Percentiles rank a stretch among this genome's conserved stretches.
phyloP scores from a whole-genome alignment of 2,113 vertebrate genomes.

The Cephalopholis sonnerati region DNA sequence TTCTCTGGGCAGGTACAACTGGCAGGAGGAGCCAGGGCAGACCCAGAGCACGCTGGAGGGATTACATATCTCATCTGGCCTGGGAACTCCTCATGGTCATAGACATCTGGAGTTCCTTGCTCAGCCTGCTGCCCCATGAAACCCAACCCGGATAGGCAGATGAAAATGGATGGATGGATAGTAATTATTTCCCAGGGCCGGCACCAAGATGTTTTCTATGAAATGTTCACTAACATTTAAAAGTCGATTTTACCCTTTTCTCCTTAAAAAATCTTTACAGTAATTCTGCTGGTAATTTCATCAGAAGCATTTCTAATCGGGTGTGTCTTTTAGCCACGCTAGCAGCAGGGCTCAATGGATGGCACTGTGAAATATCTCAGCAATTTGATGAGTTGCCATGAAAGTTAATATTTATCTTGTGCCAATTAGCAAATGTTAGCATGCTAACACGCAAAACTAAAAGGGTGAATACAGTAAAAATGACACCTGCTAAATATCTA shows the following conservation, averaged over 20 bases:
- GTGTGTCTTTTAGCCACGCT: not conserved
- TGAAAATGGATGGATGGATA: too few species aligned
- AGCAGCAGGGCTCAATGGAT: not conserved
- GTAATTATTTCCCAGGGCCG: not conserved
- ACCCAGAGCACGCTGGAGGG: too few species aligned
- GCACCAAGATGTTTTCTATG: not conserved
- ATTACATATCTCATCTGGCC: too few species aligned
- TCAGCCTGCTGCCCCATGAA: too few species aligned
- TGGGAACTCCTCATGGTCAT: too few species aligned
- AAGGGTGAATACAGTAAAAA: not conserved
- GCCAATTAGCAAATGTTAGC: not conserved
- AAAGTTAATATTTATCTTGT: not conserved
- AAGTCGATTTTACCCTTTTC: not conserved
- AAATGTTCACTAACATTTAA: not conserved
- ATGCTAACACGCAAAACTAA: not conserved
- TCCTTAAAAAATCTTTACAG: not conserved
- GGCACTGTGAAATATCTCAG: not conserved
- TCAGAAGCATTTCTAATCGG: not conserved
- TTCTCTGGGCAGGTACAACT: too few species aligned
- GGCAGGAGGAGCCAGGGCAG: too few species aligned
- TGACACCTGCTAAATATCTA: not conserved
- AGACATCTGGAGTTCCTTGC: too few species aligned
- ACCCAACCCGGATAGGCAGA: too few species aligned
- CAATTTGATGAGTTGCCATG: not conserved
- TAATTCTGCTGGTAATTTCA: not conserved